Conservation (phyloP, 2,888 invertebrate genomes). For the Oscheius myriophilus region DNA sequence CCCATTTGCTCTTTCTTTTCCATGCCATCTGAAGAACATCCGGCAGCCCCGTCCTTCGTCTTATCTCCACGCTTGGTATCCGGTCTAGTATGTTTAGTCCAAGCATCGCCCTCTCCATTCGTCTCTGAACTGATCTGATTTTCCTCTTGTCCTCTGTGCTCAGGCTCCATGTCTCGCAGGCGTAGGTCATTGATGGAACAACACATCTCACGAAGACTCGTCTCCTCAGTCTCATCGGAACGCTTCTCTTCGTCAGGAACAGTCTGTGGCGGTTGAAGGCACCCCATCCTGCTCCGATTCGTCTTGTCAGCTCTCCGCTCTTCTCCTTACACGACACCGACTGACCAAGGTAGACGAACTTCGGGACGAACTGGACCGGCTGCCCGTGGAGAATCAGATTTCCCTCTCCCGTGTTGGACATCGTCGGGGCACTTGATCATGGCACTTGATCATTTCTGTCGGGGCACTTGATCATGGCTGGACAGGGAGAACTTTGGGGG, state of each 20-base stretch:
- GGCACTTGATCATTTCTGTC: no score
- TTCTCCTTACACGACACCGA: no score
- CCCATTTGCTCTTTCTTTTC: conserved; percentile 14
- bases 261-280: no score
- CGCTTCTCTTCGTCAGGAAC: conserved; percentile 3
- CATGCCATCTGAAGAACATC: background rate
- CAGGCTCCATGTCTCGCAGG: background rate
- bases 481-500: no score
- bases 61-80: background rate
- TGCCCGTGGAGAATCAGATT: conserved; percentile 5
- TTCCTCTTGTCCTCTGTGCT: background rate
- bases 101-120: background rate
- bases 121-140: background rate
- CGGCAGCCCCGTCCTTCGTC: background rate
- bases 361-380: conserved; percentile 18
- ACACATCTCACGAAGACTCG: background rate
- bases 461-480: no score
- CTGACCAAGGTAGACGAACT: conserved; percentile 30
- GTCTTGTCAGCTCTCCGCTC: no score
- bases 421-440: no score
- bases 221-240: background rate
- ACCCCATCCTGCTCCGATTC: no score
- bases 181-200: background rate
- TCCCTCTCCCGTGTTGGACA: conserved; percentile 15
- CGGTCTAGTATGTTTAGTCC: background rate